These are phyloP conservation scores for Plodia interpunctella DNA, from an alignment of 1,140 invertebrate genomes.

Conservation along the genomic window DNA sequence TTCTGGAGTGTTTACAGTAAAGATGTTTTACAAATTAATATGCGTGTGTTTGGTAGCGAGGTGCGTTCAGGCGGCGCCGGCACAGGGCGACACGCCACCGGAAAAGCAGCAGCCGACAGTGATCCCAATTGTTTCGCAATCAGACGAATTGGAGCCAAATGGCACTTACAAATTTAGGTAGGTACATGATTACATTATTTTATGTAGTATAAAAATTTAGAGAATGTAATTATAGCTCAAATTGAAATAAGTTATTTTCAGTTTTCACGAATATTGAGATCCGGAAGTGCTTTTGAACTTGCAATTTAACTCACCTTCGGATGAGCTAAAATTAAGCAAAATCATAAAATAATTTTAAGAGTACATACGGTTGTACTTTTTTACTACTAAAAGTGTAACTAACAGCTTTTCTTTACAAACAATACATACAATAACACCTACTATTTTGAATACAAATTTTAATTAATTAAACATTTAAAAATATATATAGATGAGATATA, in stretches of 20 bases:
- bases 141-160: conserved; percentile 74
- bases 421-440: too few relatives aligned
- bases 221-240: too few relatives aligned
- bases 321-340: background rate
- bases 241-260: too few relatives aligned
- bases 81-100: conserved; percentile 37
- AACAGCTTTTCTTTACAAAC: too few relatives aligned
- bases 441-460: too few relatives aligned
- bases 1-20: conserved; percentile 46
- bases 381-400: too few relatives aligned
- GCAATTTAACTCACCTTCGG: background rate
- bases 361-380: too few relatives aligned
- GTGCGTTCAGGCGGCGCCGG: conserved; percentile 32
- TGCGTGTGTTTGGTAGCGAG: conserved; percentile 31
- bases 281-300: background rate
- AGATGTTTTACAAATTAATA: conserved; percentile 52
- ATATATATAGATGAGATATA: too few relatives aligned
- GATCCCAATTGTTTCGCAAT: conserved; percentile 74
- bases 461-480: too few relatives aligned
- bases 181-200: background rate
- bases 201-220: too few relatives aligned
- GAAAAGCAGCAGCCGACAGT: conserved; percentile 59
- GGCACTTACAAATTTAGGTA: conserved; percentile 77
- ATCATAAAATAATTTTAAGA: background rate
- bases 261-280: too few relatives aligned